phyloP scores from a whole-genome alignment of 2,888 invertebrate species.

The Chloroclysta siterata region DNA sequence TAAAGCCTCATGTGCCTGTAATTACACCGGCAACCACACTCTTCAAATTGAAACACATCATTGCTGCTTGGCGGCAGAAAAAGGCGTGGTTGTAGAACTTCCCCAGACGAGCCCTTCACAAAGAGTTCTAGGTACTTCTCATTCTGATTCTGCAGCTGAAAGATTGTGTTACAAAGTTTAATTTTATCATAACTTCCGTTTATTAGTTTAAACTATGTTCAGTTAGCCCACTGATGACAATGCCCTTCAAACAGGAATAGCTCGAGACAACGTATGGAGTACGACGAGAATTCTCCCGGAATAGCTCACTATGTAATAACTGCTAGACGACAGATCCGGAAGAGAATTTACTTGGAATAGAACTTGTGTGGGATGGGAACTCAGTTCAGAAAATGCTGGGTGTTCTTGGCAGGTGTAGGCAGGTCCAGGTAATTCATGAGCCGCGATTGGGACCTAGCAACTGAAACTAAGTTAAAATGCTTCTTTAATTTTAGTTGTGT shows the following conservation, averaged over 20 bases:
- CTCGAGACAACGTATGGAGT: conserved; percentile 4
- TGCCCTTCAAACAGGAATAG: conserved; percentile 24
- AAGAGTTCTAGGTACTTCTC: too few species aligned
- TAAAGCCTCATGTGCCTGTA: too few species aligned
- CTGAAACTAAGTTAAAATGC: too few species aligned
- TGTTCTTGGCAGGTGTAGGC: neutral
- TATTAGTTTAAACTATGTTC: neutral
- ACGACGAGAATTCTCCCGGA: conserved; percentile 6
- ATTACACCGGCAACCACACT: too few species aligned
- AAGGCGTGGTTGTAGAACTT: too few species aligned
- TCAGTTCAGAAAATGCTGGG: neutral
- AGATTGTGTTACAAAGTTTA: neutral
- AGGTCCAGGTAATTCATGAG: too few species aligned
- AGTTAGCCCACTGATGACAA: conserved; percentile 8
- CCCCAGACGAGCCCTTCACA: too few species aligned
- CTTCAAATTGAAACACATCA: too few species aligned
- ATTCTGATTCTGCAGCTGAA: too few species aligned
- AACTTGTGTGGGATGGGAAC: conserved; percentile 14
- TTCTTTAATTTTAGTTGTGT: too few species aligned
- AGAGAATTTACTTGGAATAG: conserved; percentile 12
- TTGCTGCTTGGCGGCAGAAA: too few species aligned
- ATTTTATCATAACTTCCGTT: neutral
- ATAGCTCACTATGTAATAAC: conserved; percentile 5
- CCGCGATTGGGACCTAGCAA: too few species aligned
- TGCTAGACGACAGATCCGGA: conserved; percentile 18